Conservation (phyloP, 1,140 invertebrate genomes). For the Listronotus oregonensis region DNA sequence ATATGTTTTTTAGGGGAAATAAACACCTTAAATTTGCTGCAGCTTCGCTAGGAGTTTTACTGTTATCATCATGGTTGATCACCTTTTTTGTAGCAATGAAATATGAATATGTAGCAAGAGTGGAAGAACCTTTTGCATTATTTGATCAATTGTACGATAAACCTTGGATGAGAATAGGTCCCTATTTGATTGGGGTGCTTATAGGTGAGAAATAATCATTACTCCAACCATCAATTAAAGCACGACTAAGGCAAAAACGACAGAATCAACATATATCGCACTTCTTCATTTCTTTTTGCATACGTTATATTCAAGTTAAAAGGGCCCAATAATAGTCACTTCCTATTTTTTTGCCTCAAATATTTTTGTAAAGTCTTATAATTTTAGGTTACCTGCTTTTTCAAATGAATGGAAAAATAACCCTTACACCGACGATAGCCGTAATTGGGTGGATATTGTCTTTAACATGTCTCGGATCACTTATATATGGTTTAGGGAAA, state of each 20-base stretch:
- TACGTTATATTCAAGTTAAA: no score
- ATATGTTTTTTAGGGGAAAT: constrained; percentile 41
- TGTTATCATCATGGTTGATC: constrained; percentile 74
- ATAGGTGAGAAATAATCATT: constrained; percentile 54
- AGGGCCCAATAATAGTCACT: no score
- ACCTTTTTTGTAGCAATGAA: constrained; percentile 75
- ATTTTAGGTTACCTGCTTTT: constrained; percentile 76
- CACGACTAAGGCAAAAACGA: no score
- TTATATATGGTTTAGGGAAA: constrained; percentile 80
- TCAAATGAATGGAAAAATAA: constrained; percentile 69
- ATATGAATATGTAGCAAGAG: constrained; percentile 76
- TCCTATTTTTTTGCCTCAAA: no score
- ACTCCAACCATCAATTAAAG: no score
- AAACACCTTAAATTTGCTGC: constrained; percentile 60
- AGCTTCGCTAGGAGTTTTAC: constrained; percentile 61
- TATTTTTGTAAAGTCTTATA: no score
- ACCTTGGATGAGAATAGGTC: constrained; percentile 80
- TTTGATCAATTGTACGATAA: constrained; percentile 85
- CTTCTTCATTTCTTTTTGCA: no score
- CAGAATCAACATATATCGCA: no score
- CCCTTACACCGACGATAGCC: constrained; percentile 65
- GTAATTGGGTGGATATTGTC: constrained; percentile 66
- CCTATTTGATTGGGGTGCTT: constrained; percentile 79
- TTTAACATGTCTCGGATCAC: constrained; percentile 62
- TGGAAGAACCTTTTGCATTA: constrained; percentile 80